Conservation (phyloP, 2,113 vertebrate species). For the Arvicanthis niloticus region DNA sequence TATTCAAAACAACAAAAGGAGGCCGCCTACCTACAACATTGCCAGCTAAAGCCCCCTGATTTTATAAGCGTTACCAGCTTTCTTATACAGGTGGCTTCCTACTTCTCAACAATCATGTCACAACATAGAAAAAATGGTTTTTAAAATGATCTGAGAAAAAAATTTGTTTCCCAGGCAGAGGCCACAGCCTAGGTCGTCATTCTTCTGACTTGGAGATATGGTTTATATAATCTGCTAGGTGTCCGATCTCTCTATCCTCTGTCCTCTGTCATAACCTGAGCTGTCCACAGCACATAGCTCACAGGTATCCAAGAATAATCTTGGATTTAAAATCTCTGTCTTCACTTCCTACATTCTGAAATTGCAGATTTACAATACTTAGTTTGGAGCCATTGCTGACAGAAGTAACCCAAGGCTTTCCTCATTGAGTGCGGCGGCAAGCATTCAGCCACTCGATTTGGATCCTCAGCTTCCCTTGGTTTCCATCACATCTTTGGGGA, state of each 20-base stretch:
- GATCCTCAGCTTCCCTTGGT: background rate
- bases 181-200: background rate
- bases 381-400: too few species aligned
- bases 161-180: background rate
- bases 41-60: background rate
- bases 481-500: background rate
- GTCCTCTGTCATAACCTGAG: accelerated
- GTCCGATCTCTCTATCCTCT: background rate
- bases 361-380: background rate
- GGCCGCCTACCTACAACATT: too few species aligned
- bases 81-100: background rate
- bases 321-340: background rate
- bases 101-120: background rate
- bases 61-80: background rate
- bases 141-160: background rate
- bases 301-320: background rate
- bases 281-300: background rate
- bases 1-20: background rate
- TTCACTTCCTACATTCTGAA: background rate
- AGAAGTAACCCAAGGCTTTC: background rate
- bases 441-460: background rate
- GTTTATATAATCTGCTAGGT: background rate
- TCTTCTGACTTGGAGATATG: background rate
- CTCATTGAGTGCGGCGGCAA: background rate
- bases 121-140: background rate